These are phyloP conservation scores for Guaruba guarouba DNA, from an alignment of 2,113 vertebrate species.

Conservation along the genomic window DNA sequence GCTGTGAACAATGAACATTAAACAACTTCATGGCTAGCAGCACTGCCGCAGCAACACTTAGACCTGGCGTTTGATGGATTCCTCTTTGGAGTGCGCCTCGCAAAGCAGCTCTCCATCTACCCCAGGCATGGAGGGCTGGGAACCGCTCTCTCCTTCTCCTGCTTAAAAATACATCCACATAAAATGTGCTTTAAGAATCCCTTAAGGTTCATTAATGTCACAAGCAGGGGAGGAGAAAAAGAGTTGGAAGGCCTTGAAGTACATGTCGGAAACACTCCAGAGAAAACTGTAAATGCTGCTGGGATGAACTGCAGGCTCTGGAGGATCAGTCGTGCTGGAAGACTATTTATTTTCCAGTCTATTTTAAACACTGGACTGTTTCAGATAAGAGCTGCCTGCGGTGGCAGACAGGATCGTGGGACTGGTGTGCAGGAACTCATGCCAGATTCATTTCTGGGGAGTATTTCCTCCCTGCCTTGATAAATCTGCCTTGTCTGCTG, in stretches of 20 bases:
- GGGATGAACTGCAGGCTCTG: constrained; percentile 74
- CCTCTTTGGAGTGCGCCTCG: constrained; percentile 50
- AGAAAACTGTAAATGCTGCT: constrained; percentile 74
- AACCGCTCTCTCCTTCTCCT: background rate
- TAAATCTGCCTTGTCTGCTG: constrained; percentile 72
- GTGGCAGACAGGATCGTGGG: constrained; percentile 78
- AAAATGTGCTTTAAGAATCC: constrained; percentile 53
- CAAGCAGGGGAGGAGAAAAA: constrained; percentile 56
- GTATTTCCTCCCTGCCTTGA: constrained; percentile 75
- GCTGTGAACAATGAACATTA: constrained; percentile 61
- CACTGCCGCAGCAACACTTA: constrained; percentile 41
- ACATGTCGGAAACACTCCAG: constrained; percentile 73
- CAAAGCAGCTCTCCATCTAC: background rate
- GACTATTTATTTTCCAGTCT: constrained; percentile 76
- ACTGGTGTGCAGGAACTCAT: constrained; percentile 70
- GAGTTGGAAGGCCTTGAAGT: constrained; percentile 69
- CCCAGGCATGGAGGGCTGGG: background rate
- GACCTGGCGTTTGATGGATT: constrained; percentile 49
- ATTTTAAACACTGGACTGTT: constrained; percentile 77
- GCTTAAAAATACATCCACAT: constrained; percentile 54
- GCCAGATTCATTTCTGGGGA: constrained; percentile 78
- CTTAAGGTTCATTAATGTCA: constrained; percentile 69
- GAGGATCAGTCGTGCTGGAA: constrained; percentile 68
- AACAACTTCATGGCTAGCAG: constrained; percentile 7
- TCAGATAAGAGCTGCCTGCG: constrained; percentile 76